These are phyloP conservation scores for Eurytoma californica DNA, from an alignment of 2,888 invertebrate species.

Conservation along the genomic window DNA sequence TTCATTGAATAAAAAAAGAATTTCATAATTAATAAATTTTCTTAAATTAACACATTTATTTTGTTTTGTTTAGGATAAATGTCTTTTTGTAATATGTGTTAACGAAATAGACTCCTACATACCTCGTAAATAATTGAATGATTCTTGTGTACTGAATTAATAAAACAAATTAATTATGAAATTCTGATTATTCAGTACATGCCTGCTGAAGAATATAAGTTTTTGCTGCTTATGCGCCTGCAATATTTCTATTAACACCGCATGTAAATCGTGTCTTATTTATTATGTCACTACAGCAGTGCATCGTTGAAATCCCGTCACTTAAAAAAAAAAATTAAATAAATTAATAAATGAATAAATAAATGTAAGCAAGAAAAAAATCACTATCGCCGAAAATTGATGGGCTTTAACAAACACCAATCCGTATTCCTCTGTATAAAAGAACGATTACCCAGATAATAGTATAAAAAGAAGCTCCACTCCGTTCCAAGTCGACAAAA, in stretches of 20 bases:
- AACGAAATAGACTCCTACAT: not conserved
- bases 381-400: too few relatives aligned
- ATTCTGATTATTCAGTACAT: constrained; percentile 32
- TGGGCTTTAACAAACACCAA: too few relatives aligned
- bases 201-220: constrained; percentile 38
- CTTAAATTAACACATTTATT: not conserved
- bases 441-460: too few relatives aligned
- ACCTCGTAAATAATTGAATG: too few relatives aligned
- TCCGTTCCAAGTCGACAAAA: too few relatives aligned
- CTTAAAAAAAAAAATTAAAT: too few relatives aligned
- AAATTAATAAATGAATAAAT: too few relatives aligned
- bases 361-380: too few relatives aligned
- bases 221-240: constrained; percentile 49
- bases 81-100: not conserved
- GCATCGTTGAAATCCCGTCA: too few relatives aligned
- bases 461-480: too few relatives aligned
- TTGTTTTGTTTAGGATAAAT: not conserved
- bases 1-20: constrained; percentile 22
- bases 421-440: too few relatives aligned
- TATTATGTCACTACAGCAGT: constrained; percentile 17
- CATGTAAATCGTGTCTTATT: constrained; percentile 49
- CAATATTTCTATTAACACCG: constrained; percentile 53
- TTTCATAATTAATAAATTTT: constrained; percentile 6
- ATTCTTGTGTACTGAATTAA: too few relatives aligned
- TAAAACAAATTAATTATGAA: constrained; percentile 24